Base-by-base conservation (phyloP, 2,888 invertebrate species). In the Capitulum mitella region DNA sequence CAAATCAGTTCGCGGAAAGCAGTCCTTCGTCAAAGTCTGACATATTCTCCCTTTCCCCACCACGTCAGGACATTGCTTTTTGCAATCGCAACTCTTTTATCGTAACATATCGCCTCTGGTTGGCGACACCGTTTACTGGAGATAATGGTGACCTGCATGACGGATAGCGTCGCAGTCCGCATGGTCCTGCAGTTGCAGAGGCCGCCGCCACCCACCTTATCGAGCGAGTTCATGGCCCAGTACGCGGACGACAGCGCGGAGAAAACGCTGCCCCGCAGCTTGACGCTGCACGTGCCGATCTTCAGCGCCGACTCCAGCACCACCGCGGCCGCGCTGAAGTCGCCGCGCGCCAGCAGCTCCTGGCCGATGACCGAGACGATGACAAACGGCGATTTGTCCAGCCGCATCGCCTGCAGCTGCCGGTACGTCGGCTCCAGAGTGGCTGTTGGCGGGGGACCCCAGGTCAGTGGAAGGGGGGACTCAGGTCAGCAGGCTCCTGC, bases 351-450 rank as follows among this genome's bases (percentile, higher is more conserved):
- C 81, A 98, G 87, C 61, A 98, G 87, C 86, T 98, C 97, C 87
- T 98, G 98, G 0, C 98, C 98, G 79, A 98, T 95, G 78, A 96
- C 96, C 79, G 97, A 97, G 84, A 97, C 96, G n/a, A 98, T 90
- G 14, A 98, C 97, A 86, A 98, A 98, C 0, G 98, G 94, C 78
- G 95, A 96, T 84, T 94, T 94, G 85, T 97, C 95, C 83, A 98
- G 87, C 85, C 95, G 95, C 94, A 98, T 95, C 79, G 93, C 91
- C 84, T 94, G 92, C 82, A 98, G 87, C 85, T 98, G 97, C 80
- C 93, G 91, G 86, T 97, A 94, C 0, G 95, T 96, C 8, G 97
- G 95, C 83, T 96, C 95, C 82, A 98, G 86, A 22, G 94, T 93
- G 81, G 91, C 90, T 87, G 83, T 48, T 82, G 82, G 79, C 37